phyloP scores from a whole-genome alignment of 2,113 vertebrate species.

The Nesoenas mayeri region DNA sequence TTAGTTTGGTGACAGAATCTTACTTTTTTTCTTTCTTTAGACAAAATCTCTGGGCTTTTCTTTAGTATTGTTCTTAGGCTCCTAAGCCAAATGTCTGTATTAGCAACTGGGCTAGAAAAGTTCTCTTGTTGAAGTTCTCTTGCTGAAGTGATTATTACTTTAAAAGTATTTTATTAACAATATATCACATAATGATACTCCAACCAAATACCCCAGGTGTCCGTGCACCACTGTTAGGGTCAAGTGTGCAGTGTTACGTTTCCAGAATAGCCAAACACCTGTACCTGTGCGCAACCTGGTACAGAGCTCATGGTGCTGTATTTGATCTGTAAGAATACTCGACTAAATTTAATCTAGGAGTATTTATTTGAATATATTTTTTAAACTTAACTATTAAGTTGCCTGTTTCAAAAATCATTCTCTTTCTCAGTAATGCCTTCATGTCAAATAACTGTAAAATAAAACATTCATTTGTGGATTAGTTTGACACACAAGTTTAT shows the following conservation, averaged over 20 bases:
- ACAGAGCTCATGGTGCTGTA: background rate
- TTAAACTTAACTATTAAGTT: background rate
- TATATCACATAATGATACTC: background rate
- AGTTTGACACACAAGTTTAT: background rate
- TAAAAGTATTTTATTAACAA: background rate
- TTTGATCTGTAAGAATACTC: background rate
- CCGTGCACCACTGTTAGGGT: background rate
- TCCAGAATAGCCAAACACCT: background rate
- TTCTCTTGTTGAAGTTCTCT: background rate
- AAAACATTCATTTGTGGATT: background rate
- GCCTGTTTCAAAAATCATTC: background rate
- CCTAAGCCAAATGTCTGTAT: background rate
- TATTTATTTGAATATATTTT: background rate
- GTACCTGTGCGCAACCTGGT: background rate
- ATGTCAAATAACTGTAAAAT: background rate
- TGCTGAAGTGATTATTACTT: background rate
- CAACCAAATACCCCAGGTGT: background rate
- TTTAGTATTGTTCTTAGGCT: background rate
- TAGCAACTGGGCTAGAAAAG: background rate
- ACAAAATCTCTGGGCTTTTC: background rate
- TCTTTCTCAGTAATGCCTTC: background rate
- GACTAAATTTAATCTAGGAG: background rate
- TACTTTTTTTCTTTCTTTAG: background rate
- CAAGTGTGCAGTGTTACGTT: background rate
- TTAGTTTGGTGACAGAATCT: background rate